A percentile compares a stretch with the other conserved stretches of the same genome.
These are phyloP conservation scores for Drosophila guanche DNA, from an alignment of 1,140 invertebrate species.

Conservation along the genomic window DNA sequence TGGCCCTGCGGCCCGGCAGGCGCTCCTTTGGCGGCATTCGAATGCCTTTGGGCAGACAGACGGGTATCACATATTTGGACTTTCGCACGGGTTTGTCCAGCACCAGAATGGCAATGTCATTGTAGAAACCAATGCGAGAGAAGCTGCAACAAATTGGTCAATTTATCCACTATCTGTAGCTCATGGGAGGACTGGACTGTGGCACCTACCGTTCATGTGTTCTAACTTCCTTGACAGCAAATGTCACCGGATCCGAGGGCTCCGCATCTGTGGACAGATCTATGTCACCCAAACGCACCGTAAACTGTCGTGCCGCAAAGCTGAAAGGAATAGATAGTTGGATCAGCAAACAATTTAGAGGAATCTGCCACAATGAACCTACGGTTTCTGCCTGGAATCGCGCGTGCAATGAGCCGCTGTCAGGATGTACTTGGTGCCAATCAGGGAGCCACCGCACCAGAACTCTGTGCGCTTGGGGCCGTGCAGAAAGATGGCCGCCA, in stretches of 20 bases:
- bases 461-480: conserved; percentile 94
- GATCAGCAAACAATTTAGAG: background rate
- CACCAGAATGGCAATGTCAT: conserved; percentile 90
- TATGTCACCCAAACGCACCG: conserved; percentile 93
- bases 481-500: conserved; percentile 96
- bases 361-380: conserved; percentile 74
- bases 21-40: conserved; percentile 79
- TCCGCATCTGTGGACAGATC: conserved; percentile 92
- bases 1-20: conserved; percentile 86
- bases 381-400: conserved; percentile 94
- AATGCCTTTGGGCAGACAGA: conserved; percentile 89
- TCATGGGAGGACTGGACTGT: rapidly evolving
- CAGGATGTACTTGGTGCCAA: conserved; percentile 91
- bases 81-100: conserved; percentile 88
- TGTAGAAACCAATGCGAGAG: conserved; percentile 94
- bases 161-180: background rate
- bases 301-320: conserved; percentile 93
- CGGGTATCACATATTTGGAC: conserved; percentile 93
- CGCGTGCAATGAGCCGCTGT: conserved; percentile 96
- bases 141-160: conserved; percentile 84
- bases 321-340: conserved; percentile 83
- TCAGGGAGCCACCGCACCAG: conserved; percentile 96
- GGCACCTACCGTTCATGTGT: conserved; percentile 87
- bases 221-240: conserved; percentile 89
- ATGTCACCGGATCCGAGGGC: conserved; percentile 90